Evolutionary conservation across 2,113 vertebrate species (phyloP), one percentile per base, ranked within the genome.

Genomic region (Notarius lentiginosus): DNA sequence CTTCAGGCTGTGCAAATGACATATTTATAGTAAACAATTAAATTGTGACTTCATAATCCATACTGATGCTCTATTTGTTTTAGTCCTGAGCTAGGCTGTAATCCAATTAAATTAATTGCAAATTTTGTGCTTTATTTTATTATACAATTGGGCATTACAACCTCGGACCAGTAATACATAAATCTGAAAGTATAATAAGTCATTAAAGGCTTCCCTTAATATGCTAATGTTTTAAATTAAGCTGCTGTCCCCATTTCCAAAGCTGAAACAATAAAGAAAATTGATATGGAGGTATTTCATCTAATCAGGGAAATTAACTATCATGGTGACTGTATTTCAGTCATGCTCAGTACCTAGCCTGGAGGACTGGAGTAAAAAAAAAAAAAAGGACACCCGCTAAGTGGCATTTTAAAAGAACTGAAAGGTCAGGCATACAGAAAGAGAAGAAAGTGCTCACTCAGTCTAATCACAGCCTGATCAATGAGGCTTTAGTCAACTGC

Each of bases 161-260:
- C 84, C 82, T 24, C 41, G 51, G 87, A 90, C 87, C 87, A 89
- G 83, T 85, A 90, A 91, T 87, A 85, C 87, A 91, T 92, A 90
- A 92, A 89, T 91, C 89, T 91, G 86, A 90, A 90, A 92, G 92
- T 93, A 92, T 92, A 90, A 92, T 91, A 86, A 85, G 87, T 93
- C 90, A 92, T 93, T 91, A 92, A 90, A 92, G 89, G 84, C 89
- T 87, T 88, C 92, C 89, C 83, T 90, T 92, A 88, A 91, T 91
- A 93, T 93, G 91, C 89, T 93, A 93, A 93, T 92, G 88, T 88
- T 84, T 89, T 93, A 86, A 93, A 92, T 93, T 92, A 92, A 94
- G 91, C 86, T 86, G 90, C 91, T 89, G 86, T 82, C 82, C n/a
- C 60, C 9, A 41, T 83, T 90, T 90, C 88, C 83, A 84, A 84